Percentiles rank a stretch among this genome's conserved stretches.
These are phyloP conservation scores for Drosophila limbata DNA, from an alignment of 2,888 invertebrate species.

Conservation along the genomic window DNA sequence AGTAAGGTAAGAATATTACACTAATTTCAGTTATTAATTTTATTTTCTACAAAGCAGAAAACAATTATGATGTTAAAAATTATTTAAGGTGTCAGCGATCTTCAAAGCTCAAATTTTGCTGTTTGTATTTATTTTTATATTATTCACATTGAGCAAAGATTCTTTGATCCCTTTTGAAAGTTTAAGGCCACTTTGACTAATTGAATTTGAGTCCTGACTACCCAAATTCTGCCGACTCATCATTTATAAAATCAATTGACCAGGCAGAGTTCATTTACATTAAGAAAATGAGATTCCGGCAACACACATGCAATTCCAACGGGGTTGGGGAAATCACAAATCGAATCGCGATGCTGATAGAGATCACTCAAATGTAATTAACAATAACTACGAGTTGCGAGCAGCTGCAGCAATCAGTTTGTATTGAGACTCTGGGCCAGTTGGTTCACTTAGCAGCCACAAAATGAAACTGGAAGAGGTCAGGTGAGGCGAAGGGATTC, in stretches of 20 bases:
- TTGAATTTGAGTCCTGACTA: conserved; percentile 25
- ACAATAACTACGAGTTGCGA: neutral
- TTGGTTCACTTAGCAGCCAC: neutral
- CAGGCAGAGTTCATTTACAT: conserved; percentile 54
- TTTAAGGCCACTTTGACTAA: conserved; percentile 55
- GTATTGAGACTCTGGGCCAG: conserved; percentile 1
- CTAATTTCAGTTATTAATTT: neutral
- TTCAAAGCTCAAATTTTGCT: neutral
- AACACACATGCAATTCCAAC: conserved; percentile 23
- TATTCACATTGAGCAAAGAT: conserved; percentile 15
- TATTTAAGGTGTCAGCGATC: neutral
- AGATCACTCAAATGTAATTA: conserved; percentile 59
- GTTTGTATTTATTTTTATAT: too few species aligned
- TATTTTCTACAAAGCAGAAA: neutral
- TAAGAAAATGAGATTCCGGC: conserved; percentile 46
- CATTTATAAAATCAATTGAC: conserved; percentile 7
- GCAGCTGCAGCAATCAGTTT: conserved; percentile 2
- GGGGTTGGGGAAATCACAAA: conserved; percentile 2
- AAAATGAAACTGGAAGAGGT: conserved; percentile 39
- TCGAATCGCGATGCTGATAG: conserved; percentile 38
- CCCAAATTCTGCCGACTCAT: conserved; percentile 57
- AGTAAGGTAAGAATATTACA: conserved; percentile 17
- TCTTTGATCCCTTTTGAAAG: neutral
- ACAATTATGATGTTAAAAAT: neutral
- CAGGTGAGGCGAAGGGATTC: conserved; percentile 29